Conservation (phyloP, 2,113 vertebrate genomes). For the Odocoileus virginianus region DNA sequence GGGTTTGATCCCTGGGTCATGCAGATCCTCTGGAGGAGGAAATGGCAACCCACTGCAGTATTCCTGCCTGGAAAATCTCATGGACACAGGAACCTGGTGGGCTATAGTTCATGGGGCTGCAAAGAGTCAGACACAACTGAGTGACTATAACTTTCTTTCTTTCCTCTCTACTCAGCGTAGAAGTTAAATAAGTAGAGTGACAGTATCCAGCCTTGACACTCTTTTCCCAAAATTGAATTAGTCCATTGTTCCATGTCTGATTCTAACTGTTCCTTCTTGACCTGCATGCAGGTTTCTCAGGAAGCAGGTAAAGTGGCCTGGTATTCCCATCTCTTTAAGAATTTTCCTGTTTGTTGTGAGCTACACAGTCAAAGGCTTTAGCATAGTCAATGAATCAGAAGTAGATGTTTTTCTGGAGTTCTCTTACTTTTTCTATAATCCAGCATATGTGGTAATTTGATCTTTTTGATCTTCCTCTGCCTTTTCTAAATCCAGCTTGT, state of each 20-base stretch:
- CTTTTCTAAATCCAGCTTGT: background rate
- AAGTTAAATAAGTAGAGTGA: background rate
- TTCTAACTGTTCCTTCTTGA: background rate
- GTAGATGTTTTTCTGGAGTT: background rate
- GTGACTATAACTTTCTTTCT: background rate
- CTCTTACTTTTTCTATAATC: background rate
- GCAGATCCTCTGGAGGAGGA: background rate
- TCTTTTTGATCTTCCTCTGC: background rate
- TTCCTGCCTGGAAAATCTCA: background rate
- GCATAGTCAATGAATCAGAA: background rate
- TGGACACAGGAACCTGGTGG: background rate
- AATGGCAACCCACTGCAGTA: background rate
- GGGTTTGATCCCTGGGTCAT: background rate
- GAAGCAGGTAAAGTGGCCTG: background rate
- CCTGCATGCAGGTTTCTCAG: background rate
- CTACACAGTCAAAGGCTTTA: background rate
- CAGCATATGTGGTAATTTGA: background rate
- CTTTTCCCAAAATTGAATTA: background rate
- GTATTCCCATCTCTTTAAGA: background rate
- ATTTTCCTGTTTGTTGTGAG: background rate
- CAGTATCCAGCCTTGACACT: background rate
- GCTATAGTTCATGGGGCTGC: background rate
- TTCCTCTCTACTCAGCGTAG: background rate
- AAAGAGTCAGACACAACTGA: background rate
- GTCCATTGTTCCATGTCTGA: background rate